These are phyloP conservation scores for Xenopus tropicalis DNA, from an alignment of 2,113 vertebrate genomes.

Conservation along the genomic window UCB_Xtro_10.0 CM004445.2:111618501-111619000, in stretches of 20 bases:
- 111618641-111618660: too few species aligned
- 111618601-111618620: too few species aligned
- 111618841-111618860: conserved; percentile 14
- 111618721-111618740: background rate
- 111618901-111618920: conserved; percentile 29
- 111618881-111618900: conserved; percentile 4
- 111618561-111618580: too few species aligned
- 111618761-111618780: background rate
- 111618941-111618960: conserved; percentile 19
- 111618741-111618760: background rate
- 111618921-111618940: conserved; percentile 32
- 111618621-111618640: too few species aligned
- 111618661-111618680: too few species aligned
- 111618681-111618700: too few species aligned
- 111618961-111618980: conserved; percentile 12
- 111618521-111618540: too few species aligned
- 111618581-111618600: too few species aligned
- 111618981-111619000: conserved; percentile 7
- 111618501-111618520: too few species aligned
- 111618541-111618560: too few species aligned
- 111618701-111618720: too few species aligned
- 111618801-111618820: conserved; percentile 11
- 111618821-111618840: conserved; percentile 29
- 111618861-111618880: conserved; percentile 2
- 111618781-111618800: background rate